Evolutionary conservation across 2,113 vertebrate genomes (phyloP).

Genomic region (Proteles cristata): DNA sequence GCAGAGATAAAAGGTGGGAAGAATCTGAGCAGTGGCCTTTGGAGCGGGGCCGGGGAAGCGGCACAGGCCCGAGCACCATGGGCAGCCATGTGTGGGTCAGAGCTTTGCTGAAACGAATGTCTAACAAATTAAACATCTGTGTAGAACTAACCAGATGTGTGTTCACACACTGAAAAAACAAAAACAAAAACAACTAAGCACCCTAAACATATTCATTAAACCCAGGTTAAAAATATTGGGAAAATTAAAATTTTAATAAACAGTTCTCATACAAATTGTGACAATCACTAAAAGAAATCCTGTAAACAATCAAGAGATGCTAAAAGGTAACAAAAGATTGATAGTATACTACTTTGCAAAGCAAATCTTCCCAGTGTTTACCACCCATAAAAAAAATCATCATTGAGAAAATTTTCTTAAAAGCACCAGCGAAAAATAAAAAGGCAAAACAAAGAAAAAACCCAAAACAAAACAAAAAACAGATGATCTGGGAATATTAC

Average conservation of each 20-base stretch:
- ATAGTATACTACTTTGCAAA: not conserved
- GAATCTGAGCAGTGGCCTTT: not conserved
- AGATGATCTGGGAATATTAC: not conserved
- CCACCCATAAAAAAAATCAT: not conserved
- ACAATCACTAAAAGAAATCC: not conserved
- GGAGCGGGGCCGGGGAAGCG: accelerated
- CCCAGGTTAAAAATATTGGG: not conserved
- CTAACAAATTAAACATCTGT: too few species aligned
- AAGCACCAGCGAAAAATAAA: not conserved
- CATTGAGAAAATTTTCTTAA: not conserved
- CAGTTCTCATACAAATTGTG: not conserved
- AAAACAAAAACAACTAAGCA: not conserved
- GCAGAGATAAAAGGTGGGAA: accelerated
- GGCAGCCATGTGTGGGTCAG: accelerated
- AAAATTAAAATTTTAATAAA: not conserved
- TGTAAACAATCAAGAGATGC: not conserved
- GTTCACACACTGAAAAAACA: too few species aligned
- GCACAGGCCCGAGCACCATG: not conserved
- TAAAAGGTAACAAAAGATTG: not conserved
- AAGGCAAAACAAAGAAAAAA: not conserved
- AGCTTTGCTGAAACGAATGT: too few species aligned
- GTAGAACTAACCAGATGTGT: accelerated
- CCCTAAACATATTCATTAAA: not conserved
- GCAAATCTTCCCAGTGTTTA: not conserved
- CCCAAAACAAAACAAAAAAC: not conserved